phyloP scores from a whole-genome alignment of 2,797 vertebrate species.

The Euphonia xanthogaster region DNA sequence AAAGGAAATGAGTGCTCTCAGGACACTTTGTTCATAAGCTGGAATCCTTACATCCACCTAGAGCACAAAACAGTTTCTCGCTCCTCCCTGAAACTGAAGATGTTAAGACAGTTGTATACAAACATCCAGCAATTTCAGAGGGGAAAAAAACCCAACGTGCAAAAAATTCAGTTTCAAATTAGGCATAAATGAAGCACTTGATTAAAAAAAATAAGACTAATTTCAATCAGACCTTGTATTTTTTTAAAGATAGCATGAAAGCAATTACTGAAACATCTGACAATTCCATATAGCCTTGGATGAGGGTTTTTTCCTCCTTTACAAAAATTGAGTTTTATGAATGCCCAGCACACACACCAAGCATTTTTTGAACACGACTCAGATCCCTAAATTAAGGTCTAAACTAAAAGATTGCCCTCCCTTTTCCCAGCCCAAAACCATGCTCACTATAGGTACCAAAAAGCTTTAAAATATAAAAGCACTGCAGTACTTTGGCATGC shows the following conservation, averaged over 20 bases:
- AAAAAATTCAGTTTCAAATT: background rate
- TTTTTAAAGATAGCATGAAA: background rate
- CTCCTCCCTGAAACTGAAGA: background rate
- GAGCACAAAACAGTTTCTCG: background rate
- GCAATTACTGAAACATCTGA: background rate
- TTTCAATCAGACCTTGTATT: background rate
- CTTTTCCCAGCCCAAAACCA: background rate
- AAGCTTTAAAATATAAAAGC: background rate
- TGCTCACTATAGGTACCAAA: background rate
- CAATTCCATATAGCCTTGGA: background rate
- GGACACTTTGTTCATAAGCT: background rate
- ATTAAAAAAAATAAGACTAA: background rate
- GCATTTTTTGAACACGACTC: background rate
- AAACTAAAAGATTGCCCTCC: background rate
- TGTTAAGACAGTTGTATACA: background rate
- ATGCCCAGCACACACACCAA: background rate
- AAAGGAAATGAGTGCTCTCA: background rate
- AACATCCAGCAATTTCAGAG: background rate
- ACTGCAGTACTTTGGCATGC: background rate
- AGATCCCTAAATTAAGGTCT: background rate
- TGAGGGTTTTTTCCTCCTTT: background rate
- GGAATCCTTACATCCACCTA: background rate
- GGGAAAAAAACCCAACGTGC: background rate
- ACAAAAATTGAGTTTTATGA: background rate
- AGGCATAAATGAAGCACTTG: background rate